Evolutionary conservation across 2,888 invertebrate species (phyloP).

Genomic region (Trichopoda pennipes): DNA sequence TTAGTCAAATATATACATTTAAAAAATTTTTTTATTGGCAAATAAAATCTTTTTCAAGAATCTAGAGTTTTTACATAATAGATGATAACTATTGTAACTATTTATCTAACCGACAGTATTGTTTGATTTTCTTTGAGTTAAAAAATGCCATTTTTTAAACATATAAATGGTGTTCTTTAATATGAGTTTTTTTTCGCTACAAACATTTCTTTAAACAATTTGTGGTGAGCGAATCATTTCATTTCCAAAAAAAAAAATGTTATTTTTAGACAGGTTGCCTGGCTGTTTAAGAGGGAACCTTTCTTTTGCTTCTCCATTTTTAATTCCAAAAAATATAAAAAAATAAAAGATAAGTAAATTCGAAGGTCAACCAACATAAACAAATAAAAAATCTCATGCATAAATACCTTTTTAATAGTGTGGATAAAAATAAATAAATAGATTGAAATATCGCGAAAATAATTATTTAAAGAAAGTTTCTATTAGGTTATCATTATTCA

Average conservation of each 20-base stretch:
- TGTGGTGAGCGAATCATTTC: too few relatives aligned
- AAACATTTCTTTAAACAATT: too few relatives aligned
- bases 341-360: conserved; percentile 37
- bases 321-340: neutral
- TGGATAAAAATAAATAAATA: neutral
- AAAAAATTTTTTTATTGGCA: too few relatives aligned
- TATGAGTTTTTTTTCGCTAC: too few relatives aligned
- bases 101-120: too few relatives aligned
- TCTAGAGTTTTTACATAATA: too few relatives aligned
- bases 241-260: neutral
- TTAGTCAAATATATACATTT: too few relatives aligned
- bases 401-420: conserved; percentile 22
- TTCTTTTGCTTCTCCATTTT: conserved; percentile 23
- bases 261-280: conserved; percentile 37
- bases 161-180: too few relatives aligned
- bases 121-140: too few relatives aligned
- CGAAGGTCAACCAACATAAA: conserved; percentile 39
- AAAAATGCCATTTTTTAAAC: too few relatives aligned
- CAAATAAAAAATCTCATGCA: conserved; percentile 41
- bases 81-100: too few relatives aligned
- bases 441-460: conserved; percentile 32
- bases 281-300: conserved; percentile 35
- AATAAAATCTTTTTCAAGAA: too few relatives aligned
- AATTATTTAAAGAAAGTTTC: conserved; percentile 44
- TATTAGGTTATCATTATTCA: conserved; percentile 38